Evolutionary conservation across 1,140 invertebrate species (phyloP).

Genomic region (Aricia agestis): DNA sequence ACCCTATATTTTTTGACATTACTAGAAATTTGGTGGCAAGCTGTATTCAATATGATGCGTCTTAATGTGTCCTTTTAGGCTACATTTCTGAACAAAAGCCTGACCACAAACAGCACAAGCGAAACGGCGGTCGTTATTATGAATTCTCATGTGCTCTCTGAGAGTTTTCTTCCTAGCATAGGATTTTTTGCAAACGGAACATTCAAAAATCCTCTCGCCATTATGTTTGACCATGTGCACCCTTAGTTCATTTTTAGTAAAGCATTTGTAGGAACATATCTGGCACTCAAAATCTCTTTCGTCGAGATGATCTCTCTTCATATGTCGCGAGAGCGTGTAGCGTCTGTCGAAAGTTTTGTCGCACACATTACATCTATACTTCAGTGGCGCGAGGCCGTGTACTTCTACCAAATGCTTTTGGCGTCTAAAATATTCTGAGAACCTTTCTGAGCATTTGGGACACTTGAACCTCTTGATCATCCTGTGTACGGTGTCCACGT

Average conservation of each 20-base stretch:
- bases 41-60: conserved; percentile 42
- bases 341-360: conserved; percentile 55
- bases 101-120: conserved; percentile 72
- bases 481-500: conserved; percentile 56
- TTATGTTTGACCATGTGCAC: conserved; percentile 83
- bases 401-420: conserved; percentile 58
- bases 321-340: conserved; percentile 56
- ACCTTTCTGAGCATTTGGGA: conserved; percentile 54
- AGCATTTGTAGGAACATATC: conserved; percentile 49
- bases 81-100: conserved; percentile 70
- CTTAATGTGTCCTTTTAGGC: conserved; percentile 59
- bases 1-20: background rate
- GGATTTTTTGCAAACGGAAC: conserved; percentile 77
- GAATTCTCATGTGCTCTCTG: conserved; percentile 82
- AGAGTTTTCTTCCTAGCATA: conserved; percentile 83
- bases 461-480: conserved; percentile 60
- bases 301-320: conserved; percentile 65
- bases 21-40: conserved; percentile 22
- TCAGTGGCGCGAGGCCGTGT: conserved; percentile 47
- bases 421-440: conserved; percentile 56
- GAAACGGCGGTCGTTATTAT: conserved; percentile 75
- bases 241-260: conserved; percentile 62
- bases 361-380: conserved; percentile 63
- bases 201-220: conserved; percentile 77
- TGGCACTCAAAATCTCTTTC: conserved; percentile 53